These are phyloP conservation scores for Antechinus flavipes DNA, from an alignment of 2,113 vertebrate genomes.

Conservation along the genomic window DNA sequence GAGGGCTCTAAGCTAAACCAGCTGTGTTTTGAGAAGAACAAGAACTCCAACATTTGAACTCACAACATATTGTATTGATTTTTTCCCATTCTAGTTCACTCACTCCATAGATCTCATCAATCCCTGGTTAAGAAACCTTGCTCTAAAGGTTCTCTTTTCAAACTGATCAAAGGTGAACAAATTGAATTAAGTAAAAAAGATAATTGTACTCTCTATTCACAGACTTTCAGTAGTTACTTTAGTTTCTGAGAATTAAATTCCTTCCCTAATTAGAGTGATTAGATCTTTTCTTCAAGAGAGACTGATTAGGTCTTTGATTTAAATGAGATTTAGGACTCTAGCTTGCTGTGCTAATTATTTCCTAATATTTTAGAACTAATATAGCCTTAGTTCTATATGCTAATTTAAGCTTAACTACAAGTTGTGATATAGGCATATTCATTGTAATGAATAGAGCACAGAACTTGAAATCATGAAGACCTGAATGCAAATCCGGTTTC, in stretches of 20 bases:
- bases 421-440: not conserved
- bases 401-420: not conserved
- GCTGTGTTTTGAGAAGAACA: too few species aligned
- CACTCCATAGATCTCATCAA: not conserved
- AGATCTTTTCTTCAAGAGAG: not conserved
- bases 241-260: not conserved
- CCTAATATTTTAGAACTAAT: not conserved
- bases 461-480: not conserved
- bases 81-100: not conserved
- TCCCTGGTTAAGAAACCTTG: not conserved
- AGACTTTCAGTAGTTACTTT: not conserved
- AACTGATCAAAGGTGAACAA: not conserved
- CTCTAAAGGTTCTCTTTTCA: not conserved
- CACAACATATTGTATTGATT: not conserved
- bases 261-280: not conserved
- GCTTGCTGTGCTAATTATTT: not conserved
- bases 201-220: not conserved
- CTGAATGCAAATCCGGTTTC: not conserved
- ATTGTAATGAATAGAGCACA: not conserved
- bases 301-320: not conserved
- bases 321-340: not conserved
- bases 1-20: too few species aligned
- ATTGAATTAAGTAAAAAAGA: not conserved
- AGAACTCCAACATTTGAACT: too few species aligned
- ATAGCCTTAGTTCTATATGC: not conserved